Evolutionary conservation across 2,888 invertebrate genomes (phyloP).

Genomic region (Spodoptera littoralis): DNA sequence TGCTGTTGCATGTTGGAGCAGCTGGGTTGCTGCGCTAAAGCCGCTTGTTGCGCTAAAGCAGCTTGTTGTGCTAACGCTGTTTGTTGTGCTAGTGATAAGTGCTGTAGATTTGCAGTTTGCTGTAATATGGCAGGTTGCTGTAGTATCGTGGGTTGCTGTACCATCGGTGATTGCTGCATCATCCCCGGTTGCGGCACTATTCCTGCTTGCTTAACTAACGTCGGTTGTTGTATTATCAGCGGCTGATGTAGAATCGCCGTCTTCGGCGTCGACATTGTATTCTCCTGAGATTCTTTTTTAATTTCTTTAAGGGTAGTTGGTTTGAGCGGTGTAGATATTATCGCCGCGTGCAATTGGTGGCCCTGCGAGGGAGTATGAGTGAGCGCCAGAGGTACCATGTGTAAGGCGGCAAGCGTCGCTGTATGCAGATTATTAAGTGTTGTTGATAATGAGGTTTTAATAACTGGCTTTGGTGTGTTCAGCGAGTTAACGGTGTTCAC

Average conservation of each 20-base stretch:
- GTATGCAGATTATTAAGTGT: conserved; percentile 9
- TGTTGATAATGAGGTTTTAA: conserved; percentile 12
- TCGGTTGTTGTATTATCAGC: conserved; percentile 67
- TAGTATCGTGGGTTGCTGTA: too few relatives aligned
- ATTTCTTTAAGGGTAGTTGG: conserved; percentile 42
- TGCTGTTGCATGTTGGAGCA: conserved; percentile 53
- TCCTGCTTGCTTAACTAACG: too few relatives aligned
- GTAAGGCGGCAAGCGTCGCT: conserved; percentile 12
- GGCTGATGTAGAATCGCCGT: conserved; percentile 28
- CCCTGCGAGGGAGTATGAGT: conserved; percentile 5
- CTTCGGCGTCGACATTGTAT: conserved; percentile 38
- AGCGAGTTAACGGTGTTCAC: too few relatives aligned
- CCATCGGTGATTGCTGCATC: too few relatives aligned
- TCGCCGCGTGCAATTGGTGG: conserved; percentile 8
- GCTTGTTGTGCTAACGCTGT: conserved; percentile 57
- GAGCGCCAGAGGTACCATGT: conserved; percentile 3
- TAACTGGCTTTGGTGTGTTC: background rate
- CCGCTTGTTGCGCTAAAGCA: too few relatives aligned
- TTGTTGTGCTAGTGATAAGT: too few relatives aligned
- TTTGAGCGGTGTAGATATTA: conserved; percentile 1
- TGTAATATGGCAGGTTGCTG: too few relatives aligned
- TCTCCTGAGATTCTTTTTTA: conserved; percentile 54
- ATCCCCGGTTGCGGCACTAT: too few relatives aligned
- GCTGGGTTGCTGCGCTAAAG: conserved; percentile 64
- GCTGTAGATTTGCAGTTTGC: too few relatives aligned